A percentile compares a stretch with the other conserved stretches of the same genome.
These are phyloP conservation scores for Acrobasis repandana DNA, from an alignment of 2,888 invertebrate species.

Conservation along the genomic window DNA sequence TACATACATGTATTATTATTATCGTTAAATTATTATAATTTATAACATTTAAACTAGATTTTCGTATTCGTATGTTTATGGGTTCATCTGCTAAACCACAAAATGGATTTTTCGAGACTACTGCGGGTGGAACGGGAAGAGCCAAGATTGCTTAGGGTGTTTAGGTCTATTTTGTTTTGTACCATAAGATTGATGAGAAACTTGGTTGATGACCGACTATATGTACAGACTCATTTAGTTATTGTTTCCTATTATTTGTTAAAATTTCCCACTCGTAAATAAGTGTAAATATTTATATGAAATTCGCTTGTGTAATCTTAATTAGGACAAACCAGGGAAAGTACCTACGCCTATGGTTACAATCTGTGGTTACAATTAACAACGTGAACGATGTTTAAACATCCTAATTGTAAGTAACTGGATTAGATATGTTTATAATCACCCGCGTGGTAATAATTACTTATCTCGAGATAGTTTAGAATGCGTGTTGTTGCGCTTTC, in stretches of 20 bases:
- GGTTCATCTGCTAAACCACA: no score
- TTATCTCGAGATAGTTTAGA: conserved; percentile 42
- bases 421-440: conserved; percentile 23
- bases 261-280: conserved; percentile 33
- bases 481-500: conserved; percentile 64
- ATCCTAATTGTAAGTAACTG: conserved; percentile 35
- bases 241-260: conserved; percentile 43
- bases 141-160: no score
- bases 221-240: background rate
- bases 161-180: no score
- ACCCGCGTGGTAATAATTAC: conserved; percentile 49
- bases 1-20: no score
- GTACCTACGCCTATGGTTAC: background rate
- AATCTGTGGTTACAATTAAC: background rate
- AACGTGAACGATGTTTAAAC: conserved; percentile 21
- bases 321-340: conserved; percentile 9
- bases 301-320: background rate
- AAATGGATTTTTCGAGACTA: no score
- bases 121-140: no score
- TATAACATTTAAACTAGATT: no score
- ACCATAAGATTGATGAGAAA: no score
- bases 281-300: background rate
- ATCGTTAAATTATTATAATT: no score
- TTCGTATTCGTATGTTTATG: no score
- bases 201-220: no score